Base-by-base conservation (phyloP, 1,140 invertebrate genomes). In the Mycetomoellerius zeteki region DNA sequence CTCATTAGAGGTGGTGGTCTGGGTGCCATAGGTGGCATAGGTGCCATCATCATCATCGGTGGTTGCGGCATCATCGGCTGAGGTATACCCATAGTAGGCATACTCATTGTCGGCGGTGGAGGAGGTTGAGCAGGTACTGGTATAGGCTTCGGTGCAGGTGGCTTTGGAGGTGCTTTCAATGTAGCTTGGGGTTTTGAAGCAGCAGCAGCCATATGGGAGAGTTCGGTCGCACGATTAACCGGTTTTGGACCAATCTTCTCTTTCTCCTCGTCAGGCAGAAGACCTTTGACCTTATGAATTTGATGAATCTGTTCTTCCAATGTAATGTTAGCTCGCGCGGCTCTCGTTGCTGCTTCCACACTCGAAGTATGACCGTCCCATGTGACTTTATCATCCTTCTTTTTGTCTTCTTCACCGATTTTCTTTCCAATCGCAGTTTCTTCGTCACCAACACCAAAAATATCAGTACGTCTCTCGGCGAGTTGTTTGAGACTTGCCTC, bases 351-450 rank as follows among this genome's bases (percentile, higher is more conserved):
- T 0, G 98, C 98, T 96, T 99, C 98, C 90, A 99, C 97, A 93
- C 98, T 98, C 0, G 98, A 98, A 0, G 98, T 99, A 93, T 99
- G 99, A n/a, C 99, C 99, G 95, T 99, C 99, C 99, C 99, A 99
- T 30, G 98, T 99, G 1, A 99, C 98, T 90, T 98, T 98, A 93
- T 99, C 98, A 93, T 98, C 97, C 94, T 97, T 98, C 88, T 97
- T 97, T 88, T 97, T 97, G 94, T 98, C 99, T 92, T 99, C 99
- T 94, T 99, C 99, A 10, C 99, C 99, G 89, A 99, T 98, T 95
- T 99, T 99, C 95, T 99, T 99, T 97, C 99, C 99, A 94, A 99
- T 99, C 2, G 98, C 98, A 0, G 99, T 99, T 96, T 99, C 99
- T 94, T 99, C 99, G 92, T 98, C 98, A 87, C 99, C 99, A 81